phyloP scores from a whole-genome alignment of 2,113 vertebrate species.

The Pygoscelis antarcticus region DNA sequence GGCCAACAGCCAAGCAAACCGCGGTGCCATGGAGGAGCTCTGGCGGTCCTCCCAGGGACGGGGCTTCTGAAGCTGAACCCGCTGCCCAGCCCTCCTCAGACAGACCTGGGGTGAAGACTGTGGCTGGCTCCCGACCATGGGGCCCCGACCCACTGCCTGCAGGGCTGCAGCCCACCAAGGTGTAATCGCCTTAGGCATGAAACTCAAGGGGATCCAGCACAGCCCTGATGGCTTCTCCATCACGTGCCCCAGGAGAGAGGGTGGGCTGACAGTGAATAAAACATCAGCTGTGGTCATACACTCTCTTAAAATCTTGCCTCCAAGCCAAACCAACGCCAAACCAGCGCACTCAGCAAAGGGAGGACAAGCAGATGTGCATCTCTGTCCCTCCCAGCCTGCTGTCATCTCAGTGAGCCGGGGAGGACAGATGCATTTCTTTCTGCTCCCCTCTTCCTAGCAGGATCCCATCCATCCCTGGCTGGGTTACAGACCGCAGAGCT shows the following conservation, averaged over 20 bases:
- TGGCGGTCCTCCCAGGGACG: accelerated
- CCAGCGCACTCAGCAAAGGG: not conserved
- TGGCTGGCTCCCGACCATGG: not conserved
- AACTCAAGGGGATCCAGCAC: not conserved
- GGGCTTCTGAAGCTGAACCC: not conserved
- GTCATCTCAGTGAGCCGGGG: accelerated
- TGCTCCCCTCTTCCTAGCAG: not conserved
- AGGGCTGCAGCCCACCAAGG: not conserved
- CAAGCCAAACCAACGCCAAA: not conserved
- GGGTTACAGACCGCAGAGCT: not conserved
- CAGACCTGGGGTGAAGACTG: not conserved
- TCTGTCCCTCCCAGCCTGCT: not conserved
- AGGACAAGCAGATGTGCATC: not conserved
- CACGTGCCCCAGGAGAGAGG: not conserved
- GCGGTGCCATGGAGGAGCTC: not conserved
- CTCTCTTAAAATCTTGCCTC: not conserved
- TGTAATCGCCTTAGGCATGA: not conserved
- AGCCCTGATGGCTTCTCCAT: not conserved
- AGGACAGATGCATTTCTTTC: not conserved
- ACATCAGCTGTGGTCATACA: not conserved
- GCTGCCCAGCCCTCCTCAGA: not conserved
- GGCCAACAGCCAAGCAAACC: not conserved
- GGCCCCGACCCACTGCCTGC: accelerated
- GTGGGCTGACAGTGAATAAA: not conserved
- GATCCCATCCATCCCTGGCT: not conserved